Evolutionary conservation across 2,888 invertebrate species (phyloP).

Genomic region (Melolontha melolontha): DNA sequence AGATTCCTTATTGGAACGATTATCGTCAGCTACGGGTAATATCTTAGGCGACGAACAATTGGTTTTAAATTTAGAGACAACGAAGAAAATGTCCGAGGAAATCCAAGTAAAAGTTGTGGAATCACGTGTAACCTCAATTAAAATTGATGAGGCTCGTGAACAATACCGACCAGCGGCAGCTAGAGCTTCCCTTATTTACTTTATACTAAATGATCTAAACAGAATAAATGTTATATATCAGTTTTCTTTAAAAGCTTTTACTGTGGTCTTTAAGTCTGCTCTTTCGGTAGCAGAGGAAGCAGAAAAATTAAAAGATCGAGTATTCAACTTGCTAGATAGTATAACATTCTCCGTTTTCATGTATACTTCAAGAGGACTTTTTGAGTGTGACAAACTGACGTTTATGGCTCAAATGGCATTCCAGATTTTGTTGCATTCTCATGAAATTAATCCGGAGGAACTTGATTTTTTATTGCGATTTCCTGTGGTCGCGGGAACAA

Average conservation of each 20-base stretch:
- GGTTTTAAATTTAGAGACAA: conserved; percentile 92
- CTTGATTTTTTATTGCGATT: conserved; percentile 90
- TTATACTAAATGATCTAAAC: conserved; percentile 90
- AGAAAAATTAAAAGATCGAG: conserved; percentile 79
- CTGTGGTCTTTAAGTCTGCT: conserved; percentile 90
- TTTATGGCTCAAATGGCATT: conserved; percentile 87
- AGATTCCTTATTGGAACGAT: conserved; percentile 86
- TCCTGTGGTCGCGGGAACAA: conserved; percentile 80
- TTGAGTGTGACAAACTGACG: conserved; percentile 92
- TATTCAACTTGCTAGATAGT: conserved; percentile 83
- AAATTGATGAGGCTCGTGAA: conserved; percentile 93
- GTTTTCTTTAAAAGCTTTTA: conserved; percentile 94
- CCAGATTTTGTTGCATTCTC: conserved; percentile 72
- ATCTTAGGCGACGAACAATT: conserved; percentile 91
- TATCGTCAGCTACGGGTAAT: conserved; percentile 92
- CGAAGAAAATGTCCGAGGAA: conserved; percentile 92
- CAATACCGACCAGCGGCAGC: conserved; percentile 87
- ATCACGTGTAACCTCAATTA: conserved; percentile 85
- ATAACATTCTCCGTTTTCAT: conserved; percentile 89
- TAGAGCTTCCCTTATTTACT: conserved; percentile 90
- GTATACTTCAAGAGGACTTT: conserved; percentile 91
- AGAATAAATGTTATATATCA: conserved; percentile 96
- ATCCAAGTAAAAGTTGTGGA: conserved; percentile 89
- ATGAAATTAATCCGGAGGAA: conserved; percentile 80
- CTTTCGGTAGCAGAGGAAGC: conserved; percentile 76